Percentiles rank a stretch among this genome's conserved stretches.
Conservation (phyloP, 2,888 invertebrate genomes). For the Latrodectus elegans region DNA sequence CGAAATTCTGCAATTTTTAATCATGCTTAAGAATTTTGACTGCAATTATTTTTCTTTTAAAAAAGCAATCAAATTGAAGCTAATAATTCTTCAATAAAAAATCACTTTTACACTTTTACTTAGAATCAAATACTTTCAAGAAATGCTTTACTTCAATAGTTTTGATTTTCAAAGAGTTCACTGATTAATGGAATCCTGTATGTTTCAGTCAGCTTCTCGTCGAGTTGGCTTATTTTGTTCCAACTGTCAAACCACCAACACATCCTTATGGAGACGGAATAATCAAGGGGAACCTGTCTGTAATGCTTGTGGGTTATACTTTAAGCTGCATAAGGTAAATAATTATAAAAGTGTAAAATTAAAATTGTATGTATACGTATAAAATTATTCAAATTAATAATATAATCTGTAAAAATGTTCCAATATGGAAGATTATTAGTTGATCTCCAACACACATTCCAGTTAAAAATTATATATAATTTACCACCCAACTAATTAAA, state of each 20-base stretch:
- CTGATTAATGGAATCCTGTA: background rate
- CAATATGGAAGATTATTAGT: background rate
- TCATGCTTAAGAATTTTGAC: too few species aligned
- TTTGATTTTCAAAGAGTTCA: too few species aligned
- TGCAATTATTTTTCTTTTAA: too few species aligned
- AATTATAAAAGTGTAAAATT: background rate
- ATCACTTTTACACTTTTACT: too few species aligned
- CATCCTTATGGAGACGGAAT: slow-evolving; percentile 97
- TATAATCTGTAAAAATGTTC: background rate
- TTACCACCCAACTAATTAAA: too few species aligned
- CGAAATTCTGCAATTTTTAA: too few species aligned
- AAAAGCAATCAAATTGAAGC: too few species aligned
- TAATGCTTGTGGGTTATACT: slow-evolving; percentile 98
- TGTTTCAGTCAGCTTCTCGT: slow-evolving; percentile 63
- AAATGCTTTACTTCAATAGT: too few species aligned
- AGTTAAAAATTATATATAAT: too few species aligned
- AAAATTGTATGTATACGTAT: background rate
- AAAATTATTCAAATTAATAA: background rate
- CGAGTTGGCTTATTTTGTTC: slow-evolving; percentile 90
- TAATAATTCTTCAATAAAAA: too few species aligned
- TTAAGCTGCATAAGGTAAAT: slow-evolving; percentile 86
- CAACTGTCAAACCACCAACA: slow-evolving; percentile 92
- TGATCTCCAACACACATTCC: background rate
- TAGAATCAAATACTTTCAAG: too few species aligned
- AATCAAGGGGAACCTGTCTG: slow-evolving; percentile 96